Conservation (phyloP, 2,113 vertebrate species). For the Corythornis cristatus region DNA sequence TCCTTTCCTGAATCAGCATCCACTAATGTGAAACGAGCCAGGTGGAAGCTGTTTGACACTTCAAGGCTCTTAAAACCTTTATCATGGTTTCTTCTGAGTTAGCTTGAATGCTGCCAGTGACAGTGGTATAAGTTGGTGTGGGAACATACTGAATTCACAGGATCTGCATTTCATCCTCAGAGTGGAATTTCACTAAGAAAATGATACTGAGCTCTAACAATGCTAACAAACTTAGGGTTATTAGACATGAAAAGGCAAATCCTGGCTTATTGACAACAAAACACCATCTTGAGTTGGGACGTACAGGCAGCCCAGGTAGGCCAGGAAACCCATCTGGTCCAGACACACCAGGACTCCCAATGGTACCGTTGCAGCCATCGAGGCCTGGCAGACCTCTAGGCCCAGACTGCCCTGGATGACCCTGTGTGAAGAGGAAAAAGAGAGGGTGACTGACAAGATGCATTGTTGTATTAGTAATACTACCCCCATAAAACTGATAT, state of each 20-base stretch:
- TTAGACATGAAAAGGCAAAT: neutral
- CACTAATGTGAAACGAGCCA: neutral
- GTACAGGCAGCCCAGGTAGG: constrained; percentile 76
- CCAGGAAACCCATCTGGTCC: constrained; percentile 77
- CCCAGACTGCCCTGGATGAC: constrained; percentile 88
- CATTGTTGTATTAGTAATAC: neutral
- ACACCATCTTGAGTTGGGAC: neutral
- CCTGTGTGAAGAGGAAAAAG: constrained; percentile 74
- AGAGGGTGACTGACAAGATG: neutral
- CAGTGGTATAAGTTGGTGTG: neutral
- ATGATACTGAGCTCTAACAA: neutral
- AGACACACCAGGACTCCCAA: constrained; percentile 80
- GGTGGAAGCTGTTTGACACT: neutral
- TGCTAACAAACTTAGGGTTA: neutral
- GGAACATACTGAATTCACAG: neutral
- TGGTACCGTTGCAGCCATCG: constrained; percentile 91
- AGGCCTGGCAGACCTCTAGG: constrained; percentile 81
- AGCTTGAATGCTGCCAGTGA: neutral
- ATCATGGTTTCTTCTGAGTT: neutral
- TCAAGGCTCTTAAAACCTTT: neutral
- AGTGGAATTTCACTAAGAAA: neutral
- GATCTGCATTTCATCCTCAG: neutral
- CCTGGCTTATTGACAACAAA: neutral
- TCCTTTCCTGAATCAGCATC: neutral
- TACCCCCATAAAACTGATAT: neutral